Base-by-base conservation (phyloP, 2,888 invertebrate species). In the Steinernema carpocapsae region DNA sequence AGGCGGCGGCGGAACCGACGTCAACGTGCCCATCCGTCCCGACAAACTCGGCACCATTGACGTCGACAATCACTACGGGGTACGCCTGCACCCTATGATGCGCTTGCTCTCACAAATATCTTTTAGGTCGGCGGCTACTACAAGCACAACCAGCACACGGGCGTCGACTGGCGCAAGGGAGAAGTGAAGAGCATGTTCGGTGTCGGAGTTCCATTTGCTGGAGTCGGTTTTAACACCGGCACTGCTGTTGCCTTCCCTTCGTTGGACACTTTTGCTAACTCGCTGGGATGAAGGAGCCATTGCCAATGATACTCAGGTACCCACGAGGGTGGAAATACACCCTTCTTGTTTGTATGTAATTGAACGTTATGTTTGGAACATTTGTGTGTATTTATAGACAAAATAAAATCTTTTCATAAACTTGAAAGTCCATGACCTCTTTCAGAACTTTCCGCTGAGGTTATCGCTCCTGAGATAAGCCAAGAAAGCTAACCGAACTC, bases 91-190 rank as follows among this genome's bases (percentile, higher is more conserved):
- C 71, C 24, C 19, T n/a, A n/a, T n/a, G n/a, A n/a, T n/a, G n/a
- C n/a, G n/a, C n/a, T n/a, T n/a, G n/a, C n/a, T n/a, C n/a, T 17
- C 7, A 17, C 29, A 32, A 12, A 7, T n/a, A n/a, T 24, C 43
- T 19, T 74, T n/a, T 82, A 83, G 59, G 84, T 84, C 26, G 84
- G 84, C 10, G 84, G 84, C 19, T 84, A 84, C 76, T 84, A 84
- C 71, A 84, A 84, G 75, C 84, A 84, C 75, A 84, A 84, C 76
- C 82, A 83, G 71, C 84, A 84, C 71, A 84, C 84, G 7, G 84
- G 84, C 70, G 84, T 84, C 7, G 83, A 84, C 72, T 82, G 79
- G 76, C 70, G 80, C 51, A 78, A 80, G 56, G 84, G 84, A 74
- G 80, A 83, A 74, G 84, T 82, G 7, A 76, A 74, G 42, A 82